Evolutionary conservation across 2,888 invertebrate genomes (phyloP), one percentile per base, ranked within the genome.

Genomic region (Drosophila subquinaria): DNA sequence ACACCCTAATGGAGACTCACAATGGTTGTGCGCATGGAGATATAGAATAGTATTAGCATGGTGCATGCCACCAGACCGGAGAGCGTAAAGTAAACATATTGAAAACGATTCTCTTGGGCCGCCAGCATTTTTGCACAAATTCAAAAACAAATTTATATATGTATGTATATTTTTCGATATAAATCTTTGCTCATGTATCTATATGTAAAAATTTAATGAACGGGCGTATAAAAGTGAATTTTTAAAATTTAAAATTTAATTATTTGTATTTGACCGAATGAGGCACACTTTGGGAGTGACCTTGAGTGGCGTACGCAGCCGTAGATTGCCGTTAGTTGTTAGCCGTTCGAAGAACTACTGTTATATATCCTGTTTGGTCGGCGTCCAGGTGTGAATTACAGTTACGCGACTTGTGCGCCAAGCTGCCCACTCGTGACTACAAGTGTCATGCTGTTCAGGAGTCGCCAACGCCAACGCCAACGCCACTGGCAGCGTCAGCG

Each of bases 41-140:
- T 79, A 69, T 92, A 92, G 69, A 90, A 83, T 53, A 92, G 76
- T 62, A 91, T 78, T 20, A 92, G 61, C 64, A 92, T 89, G 40
- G 90, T 76, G 72, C 87, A 85, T 47, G 92, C 92, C 69, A 92
- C 91, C 67, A 91, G 74, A 4, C 88, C 92, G 55, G 92, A 92
- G 30, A 92, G 78, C 52, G 90, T 74, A 72, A 92, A 92, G 74
- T 92, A 92, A 63, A 92, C 77, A 75, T 89, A 90, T 73, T 91
- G 91, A 64, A 86, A 85, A 56, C 92, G 91, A 59, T 88, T 88
- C 74, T 91, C 91, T 72, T 88, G 80, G 15, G 83, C 76, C 11
- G 82, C 69, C 67, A 88, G 65, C 88, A 88, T 88, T 56, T 73
- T 73, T 27, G 2, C 62, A 52, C 17, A 42, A 51, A 51, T 17